These are phyloP conservation scores for Drosophila asahinai DNA, from an alignment of 1,140 invertebrate genomes.

Conservation along the genomic window DNA sequence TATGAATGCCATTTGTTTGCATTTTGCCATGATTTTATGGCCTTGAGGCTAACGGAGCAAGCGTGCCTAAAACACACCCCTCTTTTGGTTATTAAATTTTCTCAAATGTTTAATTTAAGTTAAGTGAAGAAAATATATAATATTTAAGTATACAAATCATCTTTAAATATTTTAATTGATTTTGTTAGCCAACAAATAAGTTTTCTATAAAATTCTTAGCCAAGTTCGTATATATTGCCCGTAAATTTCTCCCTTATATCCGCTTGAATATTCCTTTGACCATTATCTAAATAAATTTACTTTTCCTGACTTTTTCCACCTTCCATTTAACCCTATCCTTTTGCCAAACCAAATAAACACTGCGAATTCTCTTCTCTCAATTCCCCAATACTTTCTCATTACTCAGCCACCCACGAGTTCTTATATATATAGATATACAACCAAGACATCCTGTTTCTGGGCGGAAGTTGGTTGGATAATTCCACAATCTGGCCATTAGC, in stretches of 20 bases:
- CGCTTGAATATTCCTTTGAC: neutral
- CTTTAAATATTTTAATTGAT: neutral
- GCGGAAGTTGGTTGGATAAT: slow-evolving; percentile 46
- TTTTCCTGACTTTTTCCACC: neutral
- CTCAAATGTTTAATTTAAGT: neutral
- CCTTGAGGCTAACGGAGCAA: slow-evolving; percentile 33
- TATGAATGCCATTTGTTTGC: slow-evolving; percentile 80
- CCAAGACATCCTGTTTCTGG: slow-evolving; percentile 45
- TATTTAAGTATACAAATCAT: neutral
- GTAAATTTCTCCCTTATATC: neutral
- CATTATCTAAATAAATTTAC: neutral
- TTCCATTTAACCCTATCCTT: slow-evolving; percentile 1
- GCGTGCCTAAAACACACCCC: slow-evolving; percentile 11
- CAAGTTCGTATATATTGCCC: neutral
- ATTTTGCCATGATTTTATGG: slow-evolving; percentile 68
- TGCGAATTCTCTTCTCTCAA: slow-evolving; percentile 7
- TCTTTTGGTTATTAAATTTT: slow-evolving; percentile 10
- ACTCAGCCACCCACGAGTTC: slow-evolving; percentile 32
- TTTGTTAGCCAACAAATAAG: neutral
- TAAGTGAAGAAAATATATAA: neutral
- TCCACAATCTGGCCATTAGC: slow-evolving; percentile 66
- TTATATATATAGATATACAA: slow-evolving; percentile 4
- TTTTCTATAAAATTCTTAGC: neutral
- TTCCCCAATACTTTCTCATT: slow-evolving; percentile 28
- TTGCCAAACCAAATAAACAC: neutral